These are phyloP conservation scores for Apis florea DNA, from an alignment of 1,140 invertebrate genomes.

Conservation along the genomic window DNA sequence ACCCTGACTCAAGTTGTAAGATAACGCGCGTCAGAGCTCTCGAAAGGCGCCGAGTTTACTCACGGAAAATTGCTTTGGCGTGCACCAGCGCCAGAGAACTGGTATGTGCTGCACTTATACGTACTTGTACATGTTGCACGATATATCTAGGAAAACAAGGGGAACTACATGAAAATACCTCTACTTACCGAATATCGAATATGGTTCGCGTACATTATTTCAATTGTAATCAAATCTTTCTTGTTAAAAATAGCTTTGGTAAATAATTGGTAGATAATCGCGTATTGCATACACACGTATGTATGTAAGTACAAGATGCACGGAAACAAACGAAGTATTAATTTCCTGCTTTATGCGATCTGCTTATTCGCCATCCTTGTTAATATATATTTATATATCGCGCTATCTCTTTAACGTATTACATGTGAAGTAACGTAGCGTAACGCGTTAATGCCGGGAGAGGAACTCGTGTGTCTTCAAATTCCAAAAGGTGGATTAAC, in stretches of 20 bases:
- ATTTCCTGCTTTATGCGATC: not conserved
- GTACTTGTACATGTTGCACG: not conserved
- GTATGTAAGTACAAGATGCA: not conserved
- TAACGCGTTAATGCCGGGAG: conserved; percentile 19
- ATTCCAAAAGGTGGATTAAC: conserved; percentile 30
- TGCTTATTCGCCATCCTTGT: not conserved
- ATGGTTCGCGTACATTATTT: not conserved
- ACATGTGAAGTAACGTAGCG: conserved; percentile 48
- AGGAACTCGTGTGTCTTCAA: conserved; percentile 34
- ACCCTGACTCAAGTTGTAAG: conserved; percentile 44
- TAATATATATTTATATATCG: too few species aligned
- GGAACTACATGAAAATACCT: too few species aligned
- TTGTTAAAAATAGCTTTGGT: not conserved
- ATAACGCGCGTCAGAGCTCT: conserved; percentile 58
- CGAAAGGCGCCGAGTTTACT: conserved; percentile 59
- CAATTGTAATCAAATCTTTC: not conserved
- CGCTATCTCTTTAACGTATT: conserved; percentile 26
- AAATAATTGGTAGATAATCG: not conserved
- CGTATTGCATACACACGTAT: not conserved
- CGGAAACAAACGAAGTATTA: not conserved
- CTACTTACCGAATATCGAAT: too few species aligned
- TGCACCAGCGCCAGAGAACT: not conserved
- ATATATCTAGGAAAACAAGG: not conserved
- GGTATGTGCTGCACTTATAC: not conserved
- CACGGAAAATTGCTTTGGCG: conserved; percentile 61